Base-by-base conservation (phyloP, 1,140 invertebrate genomes). In the Dreissena rostriformis region DNA sequence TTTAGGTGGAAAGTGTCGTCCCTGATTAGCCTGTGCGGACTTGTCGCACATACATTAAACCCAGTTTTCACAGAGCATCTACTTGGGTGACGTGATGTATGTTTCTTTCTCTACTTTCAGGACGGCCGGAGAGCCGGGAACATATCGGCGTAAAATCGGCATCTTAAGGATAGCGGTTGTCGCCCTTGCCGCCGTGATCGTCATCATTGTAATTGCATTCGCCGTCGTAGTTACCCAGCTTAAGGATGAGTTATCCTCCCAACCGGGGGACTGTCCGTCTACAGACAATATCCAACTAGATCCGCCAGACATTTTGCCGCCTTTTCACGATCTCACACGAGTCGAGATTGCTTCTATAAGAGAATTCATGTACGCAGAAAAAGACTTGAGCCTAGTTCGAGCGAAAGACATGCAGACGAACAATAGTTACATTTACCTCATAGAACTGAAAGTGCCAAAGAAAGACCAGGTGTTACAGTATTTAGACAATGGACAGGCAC, bases 391-490 rank as follows among this genome's bases (percentile, higher is more conserved):
- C 68, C 66, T 91, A 5, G 85, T 68, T 1, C n/a, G 49, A 15
- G 75, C 85, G 10, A 39, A 61, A 15, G 79, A 84, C 8, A 75
- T 80, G 2, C 22, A 11, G 14, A 66, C 88, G 8, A 88, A 88
- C 49, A 75, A 53, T 4, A 89, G 85, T 63, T 90, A 88, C 26
- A 86, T 92, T 17, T 91, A 83, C 76, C 78, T 81, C 12, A 85
- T 85, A 17, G 90, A 91, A n/a, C 66, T 91, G 0, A 55, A 88
- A 11, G 66, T 87, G 22, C 89, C 89, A 12, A 71, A 85, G 14
- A 92, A 92, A 74, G 24, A 49, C 7, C 84, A 90, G 4, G 87
- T 85, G 11, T 49, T 91, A 10, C 66, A 78, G 22, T 89, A 85
- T 84, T 82, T 91, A 24, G 88, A 90, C 67, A 76, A 78, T 7